Conservation (phyloP, 2,113 vertebrate genomes). For the Indicator indicator region DNA sequence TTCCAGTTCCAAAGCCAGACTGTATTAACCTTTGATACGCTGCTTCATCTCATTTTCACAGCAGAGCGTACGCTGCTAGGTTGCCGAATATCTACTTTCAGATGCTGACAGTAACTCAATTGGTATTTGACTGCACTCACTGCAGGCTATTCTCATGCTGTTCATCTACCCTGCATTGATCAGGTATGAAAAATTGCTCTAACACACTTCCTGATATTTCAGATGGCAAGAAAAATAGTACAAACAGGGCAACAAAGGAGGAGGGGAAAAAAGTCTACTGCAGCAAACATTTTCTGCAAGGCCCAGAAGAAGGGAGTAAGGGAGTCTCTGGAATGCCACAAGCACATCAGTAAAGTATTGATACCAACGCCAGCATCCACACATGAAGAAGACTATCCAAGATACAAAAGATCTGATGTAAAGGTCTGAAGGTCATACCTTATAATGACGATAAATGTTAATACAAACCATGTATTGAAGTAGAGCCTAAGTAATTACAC, state of each 20-base stretch:
- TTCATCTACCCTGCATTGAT: not conserved
- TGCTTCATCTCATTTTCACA: not conserved
- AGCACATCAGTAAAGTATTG: not conserved
- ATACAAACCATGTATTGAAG: not conserved
- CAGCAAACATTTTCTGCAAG: not conserved
- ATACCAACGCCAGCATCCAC: not conserved
- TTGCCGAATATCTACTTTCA: not conserved
- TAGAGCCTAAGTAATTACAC: not conserved
- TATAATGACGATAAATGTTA: not conserved
- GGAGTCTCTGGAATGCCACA: too few relatives aligned
- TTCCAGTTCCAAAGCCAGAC: not conserved
- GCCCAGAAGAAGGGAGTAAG: not conserved
- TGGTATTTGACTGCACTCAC: not conserved
- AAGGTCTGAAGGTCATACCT: not conserved
- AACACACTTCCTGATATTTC: not conserved
- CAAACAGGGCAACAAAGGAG: not conserved
- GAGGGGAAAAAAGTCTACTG: rapidly evolving
- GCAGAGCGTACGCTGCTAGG: not conserved
- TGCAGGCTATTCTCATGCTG: not conserved
- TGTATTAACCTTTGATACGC: not conserved
- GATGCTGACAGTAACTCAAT: not conserved
- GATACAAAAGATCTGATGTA: not conserved
- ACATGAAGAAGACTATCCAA: not conserved
- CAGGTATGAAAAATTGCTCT: not conserved
- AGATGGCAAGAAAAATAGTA: not conserved